A percentile compares a stretch with the other conserved stretches of the same genome.
phyloP scores from a whole-genome alignment of 2,113 vertebrate genomes.

The Cyanoramphus novaezelandiae region DNA sequence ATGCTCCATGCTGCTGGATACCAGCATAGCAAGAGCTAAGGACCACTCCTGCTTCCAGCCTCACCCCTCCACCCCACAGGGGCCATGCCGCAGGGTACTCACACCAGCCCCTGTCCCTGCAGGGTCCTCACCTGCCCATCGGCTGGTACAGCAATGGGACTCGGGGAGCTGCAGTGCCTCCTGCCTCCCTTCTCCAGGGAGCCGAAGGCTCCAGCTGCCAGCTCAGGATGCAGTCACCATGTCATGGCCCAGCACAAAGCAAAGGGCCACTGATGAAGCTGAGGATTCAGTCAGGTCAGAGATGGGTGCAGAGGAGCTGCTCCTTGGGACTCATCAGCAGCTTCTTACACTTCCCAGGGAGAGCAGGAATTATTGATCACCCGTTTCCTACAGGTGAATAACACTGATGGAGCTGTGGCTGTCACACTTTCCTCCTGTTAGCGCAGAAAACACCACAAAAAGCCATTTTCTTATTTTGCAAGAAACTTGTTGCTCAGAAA shows the following conservation, averaged over 20 bases:
- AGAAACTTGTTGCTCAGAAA: not conserved
- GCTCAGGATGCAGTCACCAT: not conserved
- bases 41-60: not conserved
- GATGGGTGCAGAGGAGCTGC: not conserved
- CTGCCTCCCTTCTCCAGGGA: not conserved
- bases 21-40: accelerated
- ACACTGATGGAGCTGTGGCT: not conserved
- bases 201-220: too few relatives aligned
- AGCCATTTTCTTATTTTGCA: not conserved
- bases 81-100: not conserved
- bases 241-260: not conserved
- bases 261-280: accelerated
- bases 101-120: not conserved
- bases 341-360: not conserved
- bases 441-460: not conserved
- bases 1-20: not conserved
- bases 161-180: not conserved
- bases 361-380: not conserved
- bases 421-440: not conserved
- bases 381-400: not conserved
- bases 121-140: not conserved
- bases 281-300: not conserved
- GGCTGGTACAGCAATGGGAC: not conserved
- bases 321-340: not conserved
- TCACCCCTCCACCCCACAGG: not conserved